A percentile compares a stretch with the other conserved stretches of the same genome.
These are phyloP conservation scores for Alethe castanea DNA, from an alignment of 2,113 vertebrate genomes.

Conservation along the genomic window DNA sequence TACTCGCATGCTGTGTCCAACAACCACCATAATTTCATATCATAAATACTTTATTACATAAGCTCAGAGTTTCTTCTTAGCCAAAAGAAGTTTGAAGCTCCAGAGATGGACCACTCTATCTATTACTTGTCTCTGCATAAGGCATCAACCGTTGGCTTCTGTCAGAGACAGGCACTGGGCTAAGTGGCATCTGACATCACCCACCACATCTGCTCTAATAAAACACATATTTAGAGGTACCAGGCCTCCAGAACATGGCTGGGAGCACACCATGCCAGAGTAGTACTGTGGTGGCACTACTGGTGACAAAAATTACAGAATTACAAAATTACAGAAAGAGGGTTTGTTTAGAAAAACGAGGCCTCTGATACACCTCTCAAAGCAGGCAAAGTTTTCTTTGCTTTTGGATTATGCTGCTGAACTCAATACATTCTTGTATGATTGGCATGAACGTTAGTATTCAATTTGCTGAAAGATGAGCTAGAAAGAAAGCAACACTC, in stretches of 20 bases:
- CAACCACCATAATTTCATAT: neutral
- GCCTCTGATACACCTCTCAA: neutral
- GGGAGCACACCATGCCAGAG: neutral
- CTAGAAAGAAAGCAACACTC: neutral
- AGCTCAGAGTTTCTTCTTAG: neutral
- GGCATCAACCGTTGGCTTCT: fast-evolving
- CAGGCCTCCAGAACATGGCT: fast-evolving
- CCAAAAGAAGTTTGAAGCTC: neutral
- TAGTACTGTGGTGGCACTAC: neutral
- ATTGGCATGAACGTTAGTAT: neutral
- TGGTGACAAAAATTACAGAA: neutral
- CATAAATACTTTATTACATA: neutral
- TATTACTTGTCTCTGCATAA: neutral
- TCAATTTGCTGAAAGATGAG: neutral
- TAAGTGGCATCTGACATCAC: neutral
- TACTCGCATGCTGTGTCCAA: neutral
- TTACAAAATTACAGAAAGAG: neutral
- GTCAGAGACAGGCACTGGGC: neutral
- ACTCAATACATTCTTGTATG: neutral
- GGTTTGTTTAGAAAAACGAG: neutral
- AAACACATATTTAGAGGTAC: neutral
- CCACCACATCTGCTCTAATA: neutral
- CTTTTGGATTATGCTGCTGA: neutral
- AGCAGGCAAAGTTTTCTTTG: neutral
- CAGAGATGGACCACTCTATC: neutral